Base-by-base conservation (phyloP, 2,888 invertebrate genomes). In the Agrochola lychnidis region DNA sequence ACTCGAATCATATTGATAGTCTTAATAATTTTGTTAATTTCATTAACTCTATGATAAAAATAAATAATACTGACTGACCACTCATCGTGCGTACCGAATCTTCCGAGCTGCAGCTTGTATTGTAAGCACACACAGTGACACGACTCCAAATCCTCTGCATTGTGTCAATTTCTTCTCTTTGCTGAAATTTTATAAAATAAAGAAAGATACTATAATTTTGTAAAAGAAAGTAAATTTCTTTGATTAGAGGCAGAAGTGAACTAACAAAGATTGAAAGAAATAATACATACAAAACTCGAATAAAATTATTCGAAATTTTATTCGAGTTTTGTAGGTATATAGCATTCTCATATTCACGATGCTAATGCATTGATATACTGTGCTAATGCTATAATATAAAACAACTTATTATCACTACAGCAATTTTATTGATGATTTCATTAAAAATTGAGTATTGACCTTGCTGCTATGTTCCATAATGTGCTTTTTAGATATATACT, bases 61-160 rank as follows among this genome's bases (percentile, higher is more conserved):
- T 80, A 82, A 78, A 79, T 80, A 82, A 87, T 85, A 87, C 76
- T 83, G 73, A 93, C 95, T 92, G 81, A 96, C 96, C 96, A 90
- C 92, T 95, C 94, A 96, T 95, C 62, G 94, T 94, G 88, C 92
- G 93, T 86, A 92, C 84, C 75, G 94, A 93, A 84, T 95, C 94
- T 85, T 96, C 95, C 53, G 87, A 86, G 67, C 84, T 91, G 83
- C 96, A 96, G 57, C 87, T 84, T 42, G 89, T 79, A 81, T 96
- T 95, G 79, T 94, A 96, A 12, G 94, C 92, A 87, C 96, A 96
- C 4, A 96, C 91, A n/a, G 94, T 91, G n/a, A 94, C 96, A 59
- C 94, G 90, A 76, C 95, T 96, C 96, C 96, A 96, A 73, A 96
- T 95, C 79, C 94, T 92, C 86, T 96, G 96, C 96, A 96, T 96